Evolutionary conservation across 1,140 invertebrate species (phyloP).

Genomic region (Drosophila lowei): DNA sequence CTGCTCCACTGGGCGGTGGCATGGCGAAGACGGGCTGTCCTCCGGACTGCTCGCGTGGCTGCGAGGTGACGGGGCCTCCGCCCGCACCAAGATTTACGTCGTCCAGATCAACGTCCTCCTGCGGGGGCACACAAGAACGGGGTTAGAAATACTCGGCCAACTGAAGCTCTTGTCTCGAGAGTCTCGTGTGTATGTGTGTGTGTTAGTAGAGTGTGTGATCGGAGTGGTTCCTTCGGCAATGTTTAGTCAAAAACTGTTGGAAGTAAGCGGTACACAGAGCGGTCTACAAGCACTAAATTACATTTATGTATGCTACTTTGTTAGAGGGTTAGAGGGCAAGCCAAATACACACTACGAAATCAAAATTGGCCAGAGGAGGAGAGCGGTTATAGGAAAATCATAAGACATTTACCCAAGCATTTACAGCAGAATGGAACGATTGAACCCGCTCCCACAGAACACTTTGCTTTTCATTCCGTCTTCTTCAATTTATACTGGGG

Average conservation of each 20-base stretch:
- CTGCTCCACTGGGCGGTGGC: conserved; percentile 76
- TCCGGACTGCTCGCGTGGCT: conserved; percentile 81
- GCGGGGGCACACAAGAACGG: conserved; percentile 6
- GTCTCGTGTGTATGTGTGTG: background rate
- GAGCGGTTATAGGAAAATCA: conserved; percentile 14
- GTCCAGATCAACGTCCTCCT: conserved; percentile 84
- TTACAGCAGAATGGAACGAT: conserved; percentile 12
- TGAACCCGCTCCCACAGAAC: conserved; percentile 10
- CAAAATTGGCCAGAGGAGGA: conserved; percentile 10
- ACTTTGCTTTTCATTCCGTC: conserved; percentile 8
- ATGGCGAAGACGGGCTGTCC: conserved; percentile 84
- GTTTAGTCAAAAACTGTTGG: conserved; percentile 69
- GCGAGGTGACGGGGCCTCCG: conserved; percentile 82
- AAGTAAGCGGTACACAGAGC: background rate
- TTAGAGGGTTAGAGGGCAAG: conserved; percentile 1
- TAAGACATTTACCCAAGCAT: conserved; percentile 42
- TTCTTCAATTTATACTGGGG: background rate
- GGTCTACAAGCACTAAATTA: conserved; percentile 29
- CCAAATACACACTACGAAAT: conserved; percentile 24
- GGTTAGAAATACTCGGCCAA: background rate
- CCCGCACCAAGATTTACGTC: conserved; percentile 72
- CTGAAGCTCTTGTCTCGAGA: background rate
- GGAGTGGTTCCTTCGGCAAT: conserved; percentile 32
- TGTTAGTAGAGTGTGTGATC: conserved; percentile 2
- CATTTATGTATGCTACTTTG: background rate